These are phyloP conservation scores for Pangasius larnaudii DNA, from an alignment of 2,797 vertebrate genomes.

Conservation along the genomic window DNA sequence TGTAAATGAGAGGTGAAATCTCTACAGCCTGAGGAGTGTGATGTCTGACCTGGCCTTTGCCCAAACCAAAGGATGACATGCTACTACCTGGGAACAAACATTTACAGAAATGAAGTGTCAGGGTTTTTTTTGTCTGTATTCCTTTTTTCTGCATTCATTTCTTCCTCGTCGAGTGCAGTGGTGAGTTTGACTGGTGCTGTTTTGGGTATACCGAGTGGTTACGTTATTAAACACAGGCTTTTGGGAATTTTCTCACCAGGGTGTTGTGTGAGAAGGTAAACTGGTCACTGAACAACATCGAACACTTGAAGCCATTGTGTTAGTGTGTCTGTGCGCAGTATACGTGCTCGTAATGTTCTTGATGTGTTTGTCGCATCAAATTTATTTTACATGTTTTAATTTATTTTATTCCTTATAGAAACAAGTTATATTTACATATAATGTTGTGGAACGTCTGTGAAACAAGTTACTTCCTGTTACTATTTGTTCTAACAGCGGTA, in stretches of 20 bases:
- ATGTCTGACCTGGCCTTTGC: background rate
- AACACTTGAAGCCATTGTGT: background rate
- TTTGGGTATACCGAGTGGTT: background rate
- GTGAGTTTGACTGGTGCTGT: no score
- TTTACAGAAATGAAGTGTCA: background rate
- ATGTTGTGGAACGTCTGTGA: background rate
- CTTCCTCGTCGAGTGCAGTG: no score
- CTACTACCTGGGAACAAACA: background rate
- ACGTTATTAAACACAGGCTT: background rate
- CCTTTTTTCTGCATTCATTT: background rate
- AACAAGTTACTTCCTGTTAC: background rate
- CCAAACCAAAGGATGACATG: background rate
- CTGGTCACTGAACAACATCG: background rate
- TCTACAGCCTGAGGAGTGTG: background rate
- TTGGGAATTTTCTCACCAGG: background rate
- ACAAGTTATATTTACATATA: background rate
- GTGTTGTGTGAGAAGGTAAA: background rate
- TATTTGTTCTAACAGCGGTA: background rate
- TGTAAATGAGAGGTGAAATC: background rate
- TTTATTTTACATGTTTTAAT: no score
- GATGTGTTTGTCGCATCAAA: background rate
- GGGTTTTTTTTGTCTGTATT: background rate
- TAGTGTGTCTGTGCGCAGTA: background rate
- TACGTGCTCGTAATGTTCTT: background rate
- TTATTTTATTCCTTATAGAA: no score